phyloP scores from a whole-genome alignment of 2,113 vertebrate genomes.

The Dasyornis broadbenti region DNA sequence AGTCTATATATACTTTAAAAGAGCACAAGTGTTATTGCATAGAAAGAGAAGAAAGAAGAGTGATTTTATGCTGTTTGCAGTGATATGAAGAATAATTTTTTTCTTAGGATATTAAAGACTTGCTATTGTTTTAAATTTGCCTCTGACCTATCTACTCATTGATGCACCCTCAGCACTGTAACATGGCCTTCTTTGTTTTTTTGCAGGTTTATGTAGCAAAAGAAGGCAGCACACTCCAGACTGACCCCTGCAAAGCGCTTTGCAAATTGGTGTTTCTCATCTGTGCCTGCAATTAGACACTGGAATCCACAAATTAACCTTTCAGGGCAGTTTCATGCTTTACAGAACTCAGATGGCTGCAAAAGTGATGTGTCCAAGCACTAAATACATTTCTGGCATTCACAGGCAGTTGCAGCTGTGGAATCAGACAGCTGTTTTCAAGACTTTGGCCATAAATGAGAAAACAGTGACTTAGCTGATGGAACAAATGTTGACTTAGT shows the following conservation, averaged over 20 bases:
- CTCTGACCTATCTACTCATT: background rate
- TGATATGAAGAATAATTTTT: background rate
- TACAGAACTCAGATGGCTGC: background rate
- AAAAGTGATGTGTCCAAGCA: background rate
- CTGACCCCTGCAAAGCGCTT: background rate
- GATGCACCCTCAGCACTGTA: background rate
- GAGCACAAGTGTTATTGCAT: background rate
- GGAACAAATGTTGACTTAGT: background rate
- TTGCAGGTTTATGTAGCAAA: background rate
- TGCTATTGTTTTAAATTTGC: background rate
- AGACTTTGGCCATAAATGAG: background rate
- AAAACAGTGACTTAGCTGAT: background rate
- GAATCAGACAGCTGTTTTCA: background rate
- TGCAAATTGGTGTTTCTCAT: background rate
- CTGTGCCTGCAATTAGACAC: background rate
- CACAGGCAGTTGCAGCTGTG: background rate
- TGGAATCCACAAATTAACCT: background rate
- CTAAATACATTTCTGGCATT: background rate
- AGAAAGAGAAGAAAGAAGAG: background rate
- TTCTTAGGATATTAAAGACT: fast-evolving
- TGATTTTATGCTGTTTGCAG: background rate
- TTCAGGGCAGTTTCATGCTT: background rate
- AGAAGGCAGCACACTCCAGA: background rate
- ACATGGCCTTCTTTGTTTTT: background rate
- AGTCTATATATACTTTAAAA: background rate